Percentiles rank a stretch among this genome's conserved stretches.
Conservation (phyloP, 2,797 vertebrate species). For the Petrocephalus sullivani region DNA sequence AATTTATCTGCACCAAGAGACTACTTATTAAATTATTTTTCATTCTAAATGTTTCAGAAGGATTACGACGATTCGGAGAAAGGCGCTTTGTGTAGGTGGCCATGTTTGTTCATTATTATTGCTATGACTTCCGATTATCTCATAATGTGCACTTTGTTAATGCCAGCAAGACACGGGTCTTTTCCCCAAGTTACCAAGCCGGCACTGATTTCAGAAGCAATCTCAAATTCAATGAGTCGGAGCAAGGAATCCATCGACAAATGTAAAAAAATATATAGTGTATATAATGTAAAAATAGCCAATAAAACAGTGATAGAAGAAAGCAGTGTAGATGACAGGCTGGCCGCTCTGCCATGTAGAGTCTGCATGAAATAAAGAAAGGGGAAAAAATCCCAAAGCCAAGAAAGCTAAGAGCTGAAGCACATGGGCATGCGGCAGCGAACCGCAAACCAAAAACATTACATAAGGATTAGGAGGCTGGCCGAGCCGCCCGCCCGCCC, state of each 20-base stretch:
- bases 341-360: not conserved
- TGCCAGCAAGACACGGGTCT: not conserved
- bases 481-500: not conserved
- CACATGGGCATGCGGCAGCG: not conserved
- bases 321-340: not conserved
- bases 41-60: not conserved
- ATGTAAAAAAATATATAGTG: not conserved
- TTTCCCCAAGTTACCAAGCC: not conserved
- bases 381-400: not conserved
- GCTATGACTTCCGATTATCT: not conserved
- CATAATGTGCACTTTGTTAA: not conserved
- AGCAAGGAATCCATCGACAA: not conserved
- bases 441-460: not conserved
- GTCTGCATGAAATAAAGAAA: not conserved
- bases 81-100: not conserved
- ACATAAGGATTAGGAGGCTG: not conserved
- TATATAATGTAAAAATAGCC: not conserved
- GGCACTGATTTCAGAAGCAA: not conserved
- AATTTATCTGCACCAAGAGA: not conserved
- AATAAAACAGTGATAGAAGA: not conserved
- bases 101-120: not conserved
- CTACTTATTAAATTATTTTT: slow-evolving; percentile 11
- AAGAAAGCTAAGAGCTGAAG: not conserved
- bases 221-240: not conserved
- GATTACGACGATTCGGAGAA: not conserved